A percentile compares a stretch with the other conserved stretches of the same genome.
phyloP scores from a whole-genome alignment of 2,113 vertebrate species.

The Meleagris gallopavo region DNA sequence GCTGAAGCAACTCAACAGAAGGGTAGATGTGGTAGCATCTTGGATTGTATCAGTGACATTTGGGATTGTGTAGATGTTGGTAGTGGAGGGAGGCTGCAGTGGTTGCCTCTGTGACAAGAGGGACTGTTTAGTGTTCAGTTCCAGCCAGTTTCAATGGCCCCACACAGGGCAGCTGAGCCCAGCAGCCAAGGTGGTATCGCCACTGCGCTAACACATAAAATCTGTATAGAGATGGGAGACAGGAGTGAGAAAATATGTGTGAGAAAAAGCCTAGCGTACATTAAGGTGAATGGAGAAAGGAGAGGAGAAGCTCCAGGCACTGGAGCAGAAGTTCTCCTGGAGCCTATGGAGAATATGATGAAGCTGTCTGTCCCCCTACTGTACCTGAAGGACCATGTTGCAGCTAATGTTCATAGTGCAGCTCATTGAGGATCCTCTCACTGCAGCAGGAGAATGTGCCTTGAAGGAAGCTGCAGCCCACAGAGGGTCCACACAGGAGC shows the following conservation, averaged over 20 bases:
- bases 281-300: accelerated
- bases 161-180: background rate
- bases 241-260: background rate
- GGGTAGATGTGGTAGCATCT: background rate
- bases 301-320: background rate
- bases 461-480: background rate
- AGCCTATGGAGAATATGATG: accelerated
- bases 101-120: background rate
- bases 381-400: accelerated
- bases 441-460: background rate
- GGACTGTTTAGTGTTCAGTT: accelerated
- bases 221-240: background rate
- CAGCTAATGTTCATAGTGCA: background rate
- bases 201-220: background rate
- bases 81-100: background rate
- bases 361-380: accelerated
- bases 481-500: background rate
- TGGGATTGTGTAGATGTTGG: background rate
- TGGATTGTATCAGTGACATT: background rate
- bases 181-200: accelerated
- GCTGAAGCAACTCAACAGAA: background rate
- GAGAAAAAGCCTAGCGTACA: background rate
- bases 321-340: background rate
- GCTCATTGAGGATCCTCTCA: background rate
- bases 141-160: background rate